Conservation (phyloP, 2,113 vertebrate species). For the Montifringilla adamsi region DNA sequence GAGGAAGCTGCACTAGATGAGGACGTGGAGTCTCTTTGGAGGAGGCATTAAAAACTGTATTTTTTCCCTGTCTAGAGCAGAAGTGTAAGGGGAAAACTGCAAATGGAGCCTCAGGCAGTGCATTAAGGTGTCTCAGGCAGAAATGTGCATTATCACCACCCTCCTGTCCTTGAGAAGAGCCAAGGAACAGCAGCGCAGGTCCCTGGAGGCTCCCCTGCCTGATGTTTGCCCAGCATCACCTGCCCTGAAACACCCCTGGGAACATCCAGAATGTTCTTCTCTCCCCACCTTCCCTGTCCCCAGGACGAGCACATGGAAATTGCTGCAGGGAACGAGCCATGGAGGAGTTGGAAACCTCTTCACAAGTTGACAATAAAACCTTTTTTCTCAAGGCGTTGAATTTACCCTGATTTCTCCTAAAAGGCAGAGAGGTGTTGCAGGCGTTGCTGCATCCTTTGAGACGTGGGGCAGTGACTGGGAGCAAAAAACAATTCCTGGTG, state of each 20-base stretch:
- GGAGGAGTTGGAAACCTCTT: background rate
- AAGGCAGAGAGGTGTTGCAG: background rate
- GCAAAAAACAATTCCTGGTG: background rate
- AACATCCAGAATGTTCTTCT: background rate
- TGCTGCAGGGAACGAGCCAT: background rate
- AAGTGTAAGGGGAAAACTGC: background rate
- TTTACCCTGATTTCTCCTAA: background rate
- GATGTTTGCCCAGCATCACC: background rate
- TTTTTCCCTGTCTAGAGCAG: background rate
- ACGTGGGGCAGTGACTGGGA: background rate
- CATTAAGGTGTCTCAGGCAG: background rate
- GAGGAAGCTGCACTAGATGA: background rate
- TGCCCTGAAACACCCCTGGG: background rate
- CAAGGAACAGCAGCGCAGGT: background rate
- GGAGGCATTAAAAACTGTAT: background rate
- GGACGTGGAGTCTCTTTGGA: background rate
- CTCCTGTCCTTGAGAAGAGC: background rate
- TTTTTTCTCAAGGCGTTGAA: background rate
- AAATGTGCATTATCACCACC: background rate
- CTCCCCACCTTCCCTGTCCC: background rate
- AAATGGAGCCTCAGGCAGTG: background rate
- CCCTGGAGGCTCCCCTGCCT: background rate
- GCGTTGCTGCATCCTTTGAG: background rate
- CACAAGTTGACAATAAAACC: background rate
- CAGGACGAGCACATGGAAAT: fast-evolving